Conservation (phyloP, 2,888 invertebrate genomes). For the Marronus borbonicus region DNA sequence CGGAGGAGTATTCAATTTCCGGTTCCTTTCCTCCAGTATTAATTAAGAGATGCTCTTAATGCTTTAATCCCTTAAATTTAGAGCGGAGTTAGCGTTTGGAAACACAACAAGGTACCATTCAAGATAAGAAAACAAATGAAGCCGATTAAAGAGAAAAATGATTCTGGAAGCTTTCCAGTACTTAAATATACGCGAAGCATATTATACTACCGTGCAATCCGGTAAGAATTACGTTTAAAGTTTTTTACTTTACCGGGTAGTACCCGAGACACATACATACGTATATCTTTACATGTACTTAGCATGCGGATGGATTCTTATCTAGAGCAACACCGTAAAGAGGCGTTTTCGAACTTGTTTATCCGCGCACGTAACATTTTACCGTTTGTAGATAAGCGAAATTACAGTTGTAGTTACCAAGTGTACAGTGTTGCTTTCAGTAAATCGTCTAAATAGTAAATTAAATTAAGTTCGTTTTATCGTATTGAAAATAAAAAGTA, state of each 20-base stretch:
- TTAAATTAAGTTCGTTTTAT: too few species aligned
- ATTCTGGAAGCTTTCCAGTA: conserved; percentile 29
- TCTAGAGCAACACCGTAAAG: background rate
- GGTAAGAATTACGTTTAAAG: conserved; percentile 16
- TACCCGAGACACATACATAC: too few species aligned
- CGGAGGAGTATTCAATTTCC: too few species aligned
- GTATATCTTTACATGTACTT: too few species aligned
- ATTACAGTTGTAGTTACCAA: too few species aligned
- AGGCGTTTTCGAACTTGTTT: background rate
- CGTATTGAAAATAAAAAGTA: too few species aligned
- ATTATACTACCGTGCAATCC: conserved; percentile 3
- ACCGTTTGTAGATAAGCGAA: too few species aligned
- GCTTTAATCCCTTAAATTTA: conserved; percentile 8
- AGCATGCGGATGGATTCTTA: too few species aligned
- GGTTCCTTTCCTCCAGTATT: too few species aligned
- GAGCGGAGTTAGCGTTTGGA: background rate
- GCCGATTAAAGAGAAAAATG: conserved; percentile 25
- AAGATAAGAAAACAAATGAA: conserved; percentile 15
- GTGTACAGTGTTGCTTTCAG: too few species aligned
- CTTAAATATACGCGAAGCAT: conserved; percentile 3
- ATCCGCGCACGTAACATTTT: background rate
- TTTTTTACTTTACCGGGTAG: background rate
- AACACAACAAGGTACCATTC: background rate
- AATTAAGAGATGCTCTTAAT: background rate
- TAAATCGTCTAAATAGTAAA: too few species aligned